phyloP scores from a whole-genome alignment of 64 coral and sea anemone genomes.

The Montipora capricornis region DNA sequence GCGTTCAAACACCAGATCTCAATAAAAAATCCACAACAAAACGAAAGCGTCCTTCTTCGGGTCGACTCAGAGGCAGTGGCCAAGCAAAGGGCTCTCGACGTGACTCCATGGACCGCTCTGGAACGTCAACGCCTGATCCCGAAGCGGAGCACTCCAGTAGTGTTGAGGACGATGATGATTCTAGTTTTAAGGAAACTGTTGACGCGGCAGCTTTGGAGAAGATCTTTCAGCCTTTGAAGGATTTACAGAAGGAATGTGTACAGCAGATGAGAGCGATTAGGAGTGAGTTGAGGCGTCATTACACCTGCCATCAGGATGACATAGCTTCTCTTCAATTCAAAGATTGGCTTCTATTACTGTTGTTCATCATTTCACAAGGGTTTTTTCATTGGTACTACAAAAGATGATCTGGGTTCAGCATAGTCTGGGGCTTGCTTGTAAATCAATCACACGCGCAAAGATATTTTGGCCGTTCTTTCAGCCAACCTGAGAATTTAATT shows the following conservation, averaged over 20 bases:
- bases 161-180: slow-evolving; percentile 94
- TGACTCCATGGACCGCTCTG: slow-evolving; percentile 74
- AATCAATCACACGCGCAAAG: too few species aligned
- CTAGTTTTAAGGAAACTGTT: slow-evolving; percentile 78
- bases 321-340: slow-evolving; percentile 88
- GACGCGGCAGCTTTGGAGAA: slow-evolving; percentile 79
- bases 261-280: slow-evolving; percentile 94
- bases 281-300: slow-evolving; percentile 88
- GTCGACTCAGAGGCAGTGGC: slow-evolving; percentile 50
- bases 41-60: slow-evolving; percentile 72
- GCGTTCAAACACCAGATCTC: slow-evolving; percentile 57
- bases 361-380: slow-evolving; percentile 85
- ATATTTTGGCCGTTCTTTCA: too few species aligned
- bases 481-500: too few species aligned
- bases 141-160: slow-evolving; percentile 87
- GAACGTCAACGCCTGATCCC: slow-evolving; percentile 79
- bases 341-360: slow-evolving; percentile 89
- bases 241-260: slow-evolving; percentile 90
- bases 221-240: slow-evolving; percentile 81
- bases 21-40: slow-evolving; percentile 69
- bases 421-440: too few species aligned
- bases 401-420: slow-evolving; percentile 23
- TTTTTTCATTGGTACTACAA: slow-evolving; percentile 91
- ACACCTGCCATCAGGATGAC: slow-evolving; percentile 90
- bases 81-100: slow-evolving; percentile 44